phyloP scores from a whole-genome alignment of 1,140 invertebrate species.

The Zaprionus tsacasi region DNA sequence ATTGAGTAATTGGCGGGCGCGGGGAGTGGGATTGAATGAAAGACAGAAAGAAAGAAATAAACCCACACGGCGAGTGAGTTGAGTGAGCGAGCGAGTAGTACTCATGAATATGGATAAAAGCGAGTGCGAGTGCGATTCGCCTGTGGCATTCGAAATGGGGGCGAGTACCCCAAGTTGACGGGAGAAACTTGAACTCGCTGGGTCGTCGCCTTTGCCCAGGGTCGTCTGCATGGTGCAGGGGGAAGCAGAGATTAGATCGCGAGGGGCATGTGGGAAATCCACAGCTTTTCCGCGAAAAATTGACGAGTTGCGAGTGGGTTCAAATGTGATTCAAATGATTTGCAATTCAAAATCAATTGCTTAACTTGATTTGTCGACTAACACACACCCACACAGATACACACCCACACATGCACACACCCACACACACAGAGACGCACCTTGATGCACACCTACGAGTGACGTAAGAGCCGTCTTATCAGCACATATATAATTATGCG shows the following conservation, averaged over 20 bases:
- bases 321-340: conserved; percentile 3
- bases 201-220: background rate
- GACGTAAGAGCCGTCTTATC: background rate
- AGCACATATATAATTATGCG: background rate
- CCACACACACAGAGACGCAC: background rate
- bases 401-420: background rate
- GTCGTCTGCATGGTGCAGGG: background rate
- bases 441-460: background rate
- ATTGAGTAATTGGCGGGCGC: conserved; percentile 43
- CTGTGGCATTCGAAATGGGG: background rate
- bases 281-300: background rate
- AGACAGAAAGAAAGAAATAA: background rate
- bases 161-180: background rate
- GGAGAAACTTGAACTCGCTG: background rate
- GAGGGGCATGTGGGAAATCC: background rate
- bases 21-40: background rate
- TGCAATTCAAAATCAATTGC: conserved; percentile 20
- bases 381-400: background rate
- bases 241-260: background rate
- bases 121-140: background rate
- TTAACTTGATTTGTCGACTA: conserved; percentile 12
- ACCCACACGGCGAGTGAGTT: background rate
- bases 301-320: background rate
- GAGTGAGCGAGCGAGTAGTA: background rate
- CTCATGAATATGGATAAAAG: conserved; percentile 18